Conservation (phyloP, 2,797 vertebrate species). For the Salarias fasciatus region DNA sequence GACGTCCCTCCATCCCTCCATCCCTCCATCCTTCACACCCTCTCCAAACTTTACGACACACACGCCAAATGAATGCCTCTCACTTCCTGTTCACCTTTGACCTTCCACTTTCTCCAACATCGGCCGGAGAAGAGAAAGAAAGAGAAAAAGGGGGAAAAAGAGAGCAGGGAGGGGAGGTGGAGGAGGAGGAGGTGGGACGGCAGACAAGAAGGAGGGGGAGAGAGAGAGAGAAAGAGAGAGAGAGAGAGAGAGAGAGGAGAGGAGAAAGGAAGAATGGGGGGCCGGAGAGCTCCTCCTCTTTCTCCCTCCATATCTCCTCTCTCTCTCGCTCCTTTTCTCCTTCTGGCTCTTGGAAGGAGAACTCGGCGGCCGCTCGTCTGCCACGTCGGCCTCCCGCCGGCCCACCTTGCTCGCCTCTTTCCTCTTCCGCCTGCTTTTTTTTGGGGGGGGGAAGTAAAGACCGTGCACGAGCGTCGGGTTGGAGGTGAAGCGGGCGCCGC, state of each 20-base stretch:
- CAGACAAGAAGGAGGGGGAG: slow-evolving; percentile 37
- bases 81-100: slow-evolving; percentile 95
- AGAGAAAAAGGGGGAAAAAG: slow-evolving; percentile 2
- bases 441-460: too few relatives aligned
- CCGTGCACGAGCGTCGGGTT: too few relatives aligned
- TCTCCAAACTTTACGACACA: slow-evolving; percentile 62
- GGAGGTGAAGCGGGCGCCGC: too few relatives aligned
- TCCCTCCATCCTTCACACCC: slow-evolving; percentile 36
- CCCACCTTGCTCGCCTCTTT: slow-evolving; percentile 35
- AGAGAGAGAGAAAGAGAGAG: too few relatives aligned
- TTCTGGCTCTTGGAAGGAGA: slow-evolving; percentile 77
- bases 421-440: not conserved
- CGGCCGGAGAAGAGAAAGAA: slow-evolving; percentile 54
- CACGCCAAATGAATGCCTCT: slow-evolving; percentile 81
- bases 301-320: slow-evolving; percentile 77
- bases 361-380: slow-evolving; percentile 86
- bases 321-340: slow-evolving; percentile 75
- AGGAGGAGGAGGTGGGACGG: slow-evolving; percentile 1
- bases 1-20: too few relatives aligned
- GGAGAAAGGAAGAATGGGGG: slow-evolving; percentile 75
- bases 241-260: slow-evolving; percentile 51
- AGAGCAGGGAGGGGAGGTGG: slow-evolving; percentile 5
- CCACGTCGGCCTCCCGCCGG: slow-evolving; percentile 92
- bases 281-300: slow-evolving; percentile 82
- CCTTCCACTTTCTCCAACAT: slow-evolving; percentile 86